A percentile compares a stretch with the other conserved stretches of the same genome.
phyloP scores from a whole-genome alignment of 1,140 invertebrate genomes.

The Polyergus mexicanus region DNA sequence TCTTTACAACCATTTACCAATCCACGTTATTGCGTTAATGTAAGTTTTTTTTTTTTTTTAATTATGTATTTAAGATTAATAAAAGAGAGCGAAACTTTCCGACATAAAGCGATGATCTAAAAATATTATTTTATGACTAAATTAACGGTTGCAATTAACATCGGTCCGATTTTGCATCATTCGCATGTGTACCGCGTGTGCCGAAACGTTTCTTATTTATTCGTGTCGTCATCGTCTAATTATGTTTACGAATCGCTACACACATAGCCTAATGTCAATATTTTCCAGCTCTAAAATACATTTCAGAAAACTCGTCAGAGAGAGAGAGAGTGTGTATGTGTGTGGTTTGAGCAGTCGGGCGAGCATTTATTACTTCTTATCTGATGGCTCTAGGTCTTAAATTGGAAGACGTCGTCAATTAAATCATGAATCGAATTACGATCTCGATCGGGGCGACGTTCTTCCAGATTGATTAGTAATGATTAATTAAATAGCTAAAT shows the following conservation, averaged over 20 bases:
- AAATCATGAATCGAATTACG: slow-evolving; percentile 35
- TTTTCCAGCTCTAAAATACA: slow-evolving; percentile 27
- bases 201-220: slow-evolving; percentile 19
- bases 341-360: slow-evolving; percentile 11
- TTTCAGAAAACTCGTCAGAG: background rate
- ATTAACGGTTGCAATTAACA: slow-evolving; percentile 24
- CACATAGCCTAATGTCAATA: slow-evolving; percentile 18
- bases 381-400: slow-evolving; percentile 8
- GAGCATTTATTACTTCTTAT: slow-evolving; percentile 26
- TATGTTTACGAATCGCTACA: slow-evolving; percentile 12
- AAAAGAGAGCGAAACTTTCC: background rate
- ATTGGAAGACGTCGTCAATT: slow-evolving; percentile 27
- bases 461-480: slow-evolving; percentile 41
- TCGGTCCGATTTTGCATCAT: slow-evolving; percentile 7
- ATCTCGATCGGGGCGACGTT: background rate
- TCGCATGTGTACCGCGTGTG: background rate
- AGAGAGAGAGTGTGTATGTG: too few species aligned
- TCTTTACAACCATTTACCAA: background rate
- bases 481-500: slow-evolving; percentile 47
- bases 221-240: slow-evolving; percentile 23
- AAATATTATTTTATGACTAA: background rate
- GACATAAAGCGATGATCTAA: slow-evolving; percentile 18
- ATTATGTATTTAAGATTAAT: background rate
- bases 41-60: background rate
- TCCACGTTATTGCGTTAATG: background rate